phyloP scores from a whole-genome alignment of 2,113 vertebrate genomes.

The Halichoeres trimaculatus region DNA sequence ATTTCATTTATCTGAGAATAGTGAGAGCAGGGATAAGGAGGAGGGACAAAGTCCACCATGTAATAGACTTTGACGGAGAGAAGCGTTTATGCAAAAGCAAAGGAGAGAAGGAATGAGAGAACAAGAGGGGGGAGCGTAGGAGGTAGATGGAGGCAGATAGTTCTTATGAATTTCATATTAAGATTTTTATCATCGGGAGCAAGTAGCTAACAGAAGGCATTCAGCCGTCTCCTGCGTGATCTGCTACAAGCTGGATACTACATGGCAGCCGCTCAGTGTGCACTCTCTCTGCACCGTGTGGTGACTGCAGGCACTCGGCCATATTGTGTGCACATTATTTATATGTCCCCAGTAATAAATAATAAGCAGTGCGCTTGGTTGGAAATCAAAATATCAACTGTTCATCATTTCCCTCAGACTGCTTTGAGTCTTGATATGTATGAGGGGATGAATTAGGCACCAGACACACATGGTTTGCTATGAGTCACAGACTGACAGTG shows the following conservation, averaged over 20 bases:
- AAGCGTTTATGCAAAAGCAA: conserved; percentile 59
- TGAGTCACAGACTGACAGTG: conserved; percentile 62
- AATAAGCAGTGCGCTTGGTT: conserved; percentile 33
- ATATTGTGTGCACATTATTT: conserved; percentile 61
- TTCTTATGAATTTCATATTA: conserved; percentile 74
- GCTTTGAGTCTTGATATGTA: conserved; percentile 11
- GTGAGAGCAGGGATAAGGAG: conserved; percentile 63
- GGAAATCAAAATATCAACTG: conserved; percentile 60
- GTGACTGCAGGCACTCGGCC: conserved; percentile 49
- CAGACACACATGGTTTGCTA: conserved; percentile 56
- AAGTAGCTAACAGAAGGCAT: conserved; percentile 69
- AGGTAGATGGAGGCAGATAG: conserved; percentile 68
- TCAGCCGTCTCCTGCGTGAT: conserved; percentile 60
- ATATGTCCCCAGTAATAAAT: conserved; percentile 37
- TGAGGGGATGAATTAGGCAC: conserved; percentile 35
- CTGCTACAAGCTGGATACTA: conserved; percentile 54
- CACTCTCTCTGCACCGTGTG: conserved; percentile 31
- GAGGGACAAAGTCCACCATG: conserved; percentile 58
- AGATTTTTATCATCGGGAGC: conserved; percentile 74
- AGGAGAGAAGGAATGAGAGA: conserved; percentile 51
- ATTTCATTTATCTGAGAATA: conserved; percentile 75
- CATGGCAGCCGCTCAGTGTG: conserved; percentile 48
- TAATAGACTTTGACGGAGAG: conserved; percentile 55
- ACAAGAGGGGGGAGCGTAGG: conserved; percentile 51
- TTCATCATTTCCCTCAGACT: conserved; percentile 29